phyloP scores from a whole-genome alignment of 2,888 invertebrate species.

The Drosophila birchii region DNA sequence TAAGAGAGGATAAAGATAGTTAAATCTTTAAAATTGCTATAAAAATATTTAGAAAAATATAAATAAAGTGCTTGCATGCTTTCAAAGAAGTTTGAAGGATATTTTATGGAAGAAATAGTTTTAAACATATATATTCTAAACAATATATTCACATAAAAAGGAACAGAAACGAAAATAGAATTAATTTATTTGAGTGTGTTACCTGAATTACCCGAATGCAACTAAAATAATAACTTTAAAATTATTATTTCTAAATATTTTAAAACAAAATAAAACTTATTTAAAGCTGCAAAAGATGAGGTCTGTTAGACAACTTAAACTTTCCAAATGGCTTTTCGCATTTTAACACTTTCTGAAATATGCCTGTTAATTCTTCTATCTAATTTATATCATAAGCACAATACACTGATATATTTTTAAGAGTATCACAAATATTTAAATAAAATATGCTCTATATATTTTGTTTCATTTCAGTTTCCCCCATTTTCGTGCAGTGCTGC shows the following conservation, averaged over 20 bases:
- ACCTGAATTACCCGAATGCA: no score
- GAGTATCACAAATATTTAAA: not conserved
- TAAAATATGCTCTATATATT: not conserved
- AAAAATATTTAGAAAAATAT: not conserved
- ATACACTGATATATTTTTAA: not conserved
- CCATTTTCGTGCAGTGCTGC: conserved; percentile 10
- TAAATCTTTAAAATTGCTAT: no score
- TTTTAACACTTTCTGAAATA: not conserved
- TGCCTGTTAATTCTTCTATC: not conserved
- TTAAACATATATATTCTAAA: no score
- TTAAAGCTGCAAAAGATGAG: not conserved
- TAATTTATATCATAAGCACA: not conserved
- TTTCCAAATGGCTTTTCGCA: not conserved
- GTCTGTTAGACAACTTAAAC: not conserved
- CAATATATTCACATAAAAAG: no score
- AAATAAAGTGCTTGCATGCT: not conserved
- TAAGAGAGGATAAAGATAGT: not conserved
- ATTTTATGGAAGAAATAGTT: no score
- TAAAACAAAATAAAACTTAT: not conserved
- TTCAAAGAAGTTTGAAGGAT: not conserved
- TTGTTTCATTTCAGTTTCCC: not conserved
- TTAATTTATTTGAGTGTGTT: no score
- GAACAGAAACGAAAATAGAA: no score
- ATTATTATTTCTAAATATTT: not conserved
- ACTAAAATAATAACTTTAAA: no score